Conservation (phyloP, 1,140 invertebrate genomes). For the Drosophila nasuta region DNA sequence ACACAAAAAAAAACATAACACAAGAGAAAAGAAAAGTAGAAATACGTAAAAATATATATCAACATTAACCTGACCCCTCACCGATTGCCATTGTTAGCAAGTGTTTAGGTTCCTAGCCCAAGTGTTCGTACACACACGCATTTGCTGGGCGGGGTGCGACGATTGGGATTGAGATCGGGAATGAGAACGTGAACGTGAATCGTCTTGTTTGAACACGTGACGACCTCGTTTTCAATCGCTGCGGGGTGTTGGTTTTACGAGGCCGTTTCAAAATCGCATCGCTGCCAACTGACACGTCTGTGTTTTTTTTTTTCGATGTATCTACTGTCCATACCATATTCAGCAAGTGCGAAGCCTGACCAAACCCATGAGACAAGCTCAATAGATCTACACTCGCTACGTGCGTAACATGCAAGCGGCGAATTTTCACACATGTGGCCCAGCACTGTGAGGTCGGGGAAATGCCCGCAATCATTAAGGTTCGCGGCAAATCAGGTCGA, state of each 20-base stretch:
- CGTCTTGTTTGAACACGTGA: conserved; percentile 77
- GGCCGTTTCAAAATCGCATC: conserved; percentile 45
- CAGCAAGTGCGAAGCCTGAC: conserved; percentile 48
- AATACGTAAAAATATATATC: conserved; percentile 48
- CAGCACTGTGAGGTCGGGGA: conserved; percentile 35
- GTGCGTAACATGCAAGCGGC: conserved; percentile 62
- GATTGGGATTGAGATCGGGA: conserved; percentile 34
- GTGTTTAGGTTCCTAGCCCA: conserved; percentile 43
- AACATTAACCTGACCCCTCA: conserved; percentile 72
- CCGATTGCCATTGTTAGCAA: conserved; percentile 43
- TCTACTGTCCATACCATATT: conserved; percentile 22
- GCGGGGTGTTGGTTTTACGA: conserved; percentile 59
- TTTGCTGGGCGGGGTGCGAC: conserved; percentile 18
- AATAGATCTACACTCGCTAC: conserved; percentile 12
- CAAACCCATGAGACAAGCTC: conserved; percentile 14
- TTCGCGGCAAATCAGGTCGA: conserved; percentile 50
- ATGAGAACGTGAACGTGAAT: conserved; percentile 19
- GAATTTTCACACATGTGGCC: conserved; percentile 70
- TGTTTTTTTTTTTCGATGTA: conserved; percentile 5
- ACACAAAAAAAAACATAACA: conserved; percentile 23
- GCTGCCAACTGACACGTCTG: conserved; percentile 63
- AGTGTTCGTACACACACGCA: conserved; percentile 40
- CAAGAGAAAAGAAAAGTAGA: conserved; percentile 28
- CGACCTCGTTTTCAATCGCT: conserved; percentile 72
- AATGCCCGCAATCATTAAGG: conserved; percentile 54